These are phyloP conservation scores for Drosophila recens DNA, from an alignment of 2,888 invertebrate species.

Conservation along the genomic window DNA sequence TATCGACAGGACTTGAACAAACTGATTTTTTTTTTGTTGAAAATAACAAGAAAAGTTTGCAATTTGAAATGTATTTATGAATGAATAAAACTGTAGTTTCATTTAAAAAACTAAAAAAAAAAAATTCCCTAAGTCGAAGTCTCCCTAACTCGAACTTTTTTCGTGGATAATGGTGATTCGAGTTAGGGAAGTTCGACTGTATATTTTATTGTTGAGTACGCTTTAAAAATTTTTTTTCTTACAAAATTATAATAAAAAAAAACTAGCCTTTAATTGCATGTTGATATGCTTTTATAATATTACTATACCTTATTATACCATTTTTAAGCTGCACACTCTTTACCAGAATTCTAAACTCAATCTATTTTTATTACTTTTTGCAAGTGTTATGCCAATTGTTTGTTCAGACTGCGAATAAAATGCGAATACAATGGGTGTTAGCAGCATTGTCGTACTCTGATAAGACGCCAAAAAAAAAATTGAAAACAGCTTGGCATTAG, in stretches of 20 bases:
- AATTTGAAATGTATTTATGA: too few relatives aligned
- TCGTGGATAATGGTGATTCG: too few relatives aligned
- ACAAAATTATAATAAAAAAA: too few relatives aligned
- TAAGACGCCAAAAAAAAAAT: slow-evolving; percentile 15
- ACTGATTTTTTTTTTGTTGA: too few relatives aligned
- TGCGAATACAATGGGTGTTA: slow-evolving; percentile 23
- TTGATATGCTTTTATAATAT: too few relatives aligned
- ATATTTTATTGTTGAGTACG: not conserved
- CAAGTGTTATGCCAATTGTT: slow-evolving; percentile 33
- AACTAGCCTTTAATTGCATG: not conserved
- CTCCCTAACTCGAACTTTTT: too few relatives aligned
- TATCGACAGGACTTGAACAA: too few relatives aligned
- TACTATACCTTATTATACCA: not conserved
- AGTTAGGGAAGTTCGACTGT: too few relatives aligned
- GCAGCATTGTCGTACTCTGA: slow-evolving; percentile 28
- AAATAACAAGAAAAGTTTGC: too few relatives aligned
- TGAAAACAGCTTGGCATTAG: slow-evolving; percentile 21
- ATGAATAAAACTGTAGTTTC: too few relatives aligned
- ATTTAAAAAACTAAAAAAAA: too few relatives aligned
- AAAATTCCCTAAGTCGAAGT: too few relatives aligned
- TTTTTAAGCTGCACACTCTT: not conserved
- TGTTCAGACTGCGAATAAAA: slow-evolving; percentile 22
- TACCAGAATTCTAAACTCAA: not conserved
- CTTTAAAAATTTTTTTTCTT: not conserved
- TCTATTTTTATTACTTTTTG: slow-evolving; percentile 1